Base-by-base conservation (phyloP, 2,888 invertebrate genomes). In the Alsophila aescularia region DNA sequence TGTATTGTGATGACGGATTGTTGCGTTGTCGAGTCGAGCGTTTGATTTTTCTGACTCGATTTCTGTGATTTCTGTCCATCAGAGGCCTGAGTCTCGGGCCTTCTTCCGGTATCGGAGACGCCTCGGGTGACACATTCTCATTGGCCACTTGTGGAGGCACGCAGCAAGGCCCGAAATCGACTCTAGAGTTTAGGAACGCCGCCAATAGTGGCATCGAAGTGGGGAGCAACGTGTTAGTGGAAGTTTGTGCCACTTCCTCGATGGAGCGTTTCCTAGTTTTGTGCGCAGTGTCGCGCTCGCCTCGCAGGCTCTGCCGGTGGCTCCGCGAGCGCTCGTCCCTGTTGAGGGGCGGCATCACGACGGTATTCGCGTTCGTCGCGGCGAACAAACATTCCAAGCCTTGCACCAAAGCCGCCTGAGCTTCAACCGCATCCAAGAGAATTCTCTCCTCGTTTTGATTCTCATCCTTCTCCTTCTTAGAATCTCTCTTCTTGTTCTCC, bases 181-280 rank as follows among this genome's bases (percentile, higher is more conserved):
- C 88, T 44, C 94, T 88, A 0, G 93, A 92, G 64, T 93, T 93
- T 2, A 95, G 82, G 71, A 95, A 93, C 2, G 95, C 94, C 2
- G 95, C 94, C 35, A 95, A 72, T 39, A 95, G 80, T 9, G 93
- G 93, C 80, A 93, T 93, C 0, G 93, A 92, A 16, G 93, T 93
- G 0, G 94, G 94, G 41, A 95, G 83, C 18, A 95, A 81, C 1
- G 94, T 94, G 72, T 94, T 95, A 59, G 90, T 95, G 83, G 88
- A 94, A 78, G 87, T 95, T 93, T 71, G 95, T 85, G 81, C 94
- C 83, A 84, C 94, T 92, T 75, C 94, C 87, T 87, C 93, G 75
- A 87, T 93, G 51, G 83, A 93, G 63, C 82, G 87, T 84, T 92
- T 92, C 60, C 91, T 83, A 8, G 91, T 81, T 78, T 90, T 92